These are phyloP conservation scores for Tylochromis polylepis DNA, from an alignment of 2,113 vertebrate species.

Conservation along the genomic window DNA sequence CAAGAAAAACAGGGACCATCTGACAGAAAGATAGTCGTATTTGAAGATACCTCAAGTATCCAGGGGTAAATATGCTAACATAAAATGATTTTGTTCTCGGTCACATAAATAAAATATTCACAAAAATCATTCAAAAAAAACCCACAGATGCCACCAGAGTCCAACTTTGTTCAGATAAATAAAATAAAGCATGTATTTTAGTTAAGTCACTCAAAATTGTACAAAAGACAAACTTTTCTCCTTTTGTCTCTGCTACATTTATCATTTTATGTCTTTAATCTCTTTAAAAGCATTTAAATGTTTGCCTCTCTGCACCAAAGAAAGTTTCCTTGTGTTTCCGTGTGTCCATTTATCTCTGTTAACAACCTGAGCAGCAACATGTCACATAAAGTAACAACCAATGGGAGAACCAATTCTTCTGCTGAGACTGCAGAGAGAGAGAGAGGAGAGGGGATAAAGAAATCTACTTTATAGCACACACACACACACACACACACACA, in stretches of 20 bases:
- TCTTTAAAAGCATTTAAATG: neutral
- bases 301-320: neutral
- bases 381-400: neutral
- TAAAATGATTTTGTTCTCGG: neutral
- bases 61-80: neutral
- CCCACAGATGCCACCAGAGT: neutral
- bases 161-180: neutral
- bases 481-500: neutral
- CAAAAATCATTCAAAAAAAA: neutral
- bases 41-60: neutral
- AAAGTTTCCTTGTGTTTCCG: neutral
- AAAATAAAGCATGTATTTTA: neutral
- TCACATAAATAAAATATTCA: neutral
- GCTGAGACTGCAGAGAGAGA: neutral
- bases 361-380: neutral
- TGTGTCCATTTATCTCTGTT: neutral
- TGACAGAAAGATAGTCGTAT: neutral
- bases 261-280: neutral
- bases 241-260: neutral
- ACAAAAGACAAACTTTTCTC: neutral
- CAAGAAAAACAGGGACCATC: neutral
- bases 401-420: neutral
- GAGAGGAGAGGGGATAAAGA: neutral
- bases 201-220: neutral
- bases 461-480: neutral